Base-by-base conservation (phyloP, 35 echinoderm and acorn worm genomes). In the Heliocidaris tuberculata region DNA sequence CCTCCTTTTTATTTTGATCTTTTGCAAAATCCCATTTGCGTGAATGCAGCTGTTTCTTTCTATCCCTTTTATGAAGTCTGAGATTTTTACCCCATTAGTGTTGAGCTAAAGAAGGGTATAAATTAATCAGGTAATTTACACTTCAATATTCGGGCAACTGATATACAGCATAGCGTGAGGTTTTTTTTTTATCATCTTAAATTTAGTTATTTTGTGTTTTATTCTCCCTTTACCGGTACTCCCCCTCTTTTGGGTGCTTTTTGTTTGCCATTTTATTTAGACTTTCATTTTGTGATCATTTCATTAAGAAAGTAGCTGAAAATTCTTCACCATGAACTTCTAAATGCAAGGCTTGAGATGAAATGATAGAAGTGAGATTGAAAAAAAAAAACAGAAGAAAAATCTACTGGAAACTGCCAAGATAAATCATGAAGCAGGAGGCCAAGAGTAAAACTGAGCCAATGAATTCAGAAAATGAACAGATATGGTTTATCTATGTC, bases 101-200 rank as follows among this genome's bases (percentile, higher is more conserved):
- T 32, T 89, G 31, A 89, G 31, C 31, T 47, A 47, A 6, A 13
- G 5, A 89, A 13, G 87, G 87, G 87, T 4, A n/a, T 86, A 13
- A 89, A 89, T 48, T n/a, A 32, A 89, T 89, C 47, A 89, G 87
- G 47, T 48, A 32, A 48, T 89, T 89, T 89, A 89, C 87, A 89
- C 87, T 89, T 89, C 87, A 89, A 89, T 11, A 89, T 89, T 89
- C 87, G 87, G 87, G 87, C 87, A 89, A 89, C 87, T 89, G 87
- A 89, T 89, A 48, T 89, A 89, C 47, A 48, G 87, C 31, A 47
- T 89, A 89, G 87, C 24, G 31, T 89, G 87, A 48, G 12, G 31
- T 89, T 32, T 47, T 48, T 71, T 71, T 48, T 89, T 89, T 89
- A 17, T n/a, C 31, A 47, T 89, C 31, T 89, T 89, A 8, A 15